Conservation (phyloP, 2,888 invertebrate genomes). For the Pantelozetes paolii region DNA sequence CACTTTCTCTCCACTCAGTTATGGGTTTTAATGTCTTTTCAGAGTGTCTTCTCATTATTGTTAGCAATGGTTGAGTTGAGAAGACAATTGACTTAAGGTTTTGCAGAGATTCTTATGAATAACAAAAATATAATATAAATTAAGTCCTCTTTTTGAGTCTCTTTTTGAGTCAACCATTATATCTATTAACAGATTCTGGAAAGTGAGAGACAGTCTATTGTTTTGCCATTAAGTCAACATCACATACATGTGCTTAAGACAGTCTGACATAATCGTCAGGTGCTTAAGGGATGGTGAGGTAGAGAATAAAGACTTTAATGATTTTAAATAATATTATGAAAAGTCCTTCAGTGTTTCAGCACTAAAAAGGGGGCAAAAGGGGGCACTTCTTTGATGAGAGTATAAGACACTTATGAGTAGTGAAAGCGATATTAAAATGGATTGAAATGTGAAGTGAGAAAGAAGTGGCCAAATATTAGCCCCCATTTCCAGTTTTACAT, state of each 20-base stretch:
- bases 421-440: not conserved
- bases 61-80: too few species aligned
- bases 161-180: not conserved
- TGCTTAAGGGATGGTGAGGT: not conserved
- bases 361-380: too few species aligned
- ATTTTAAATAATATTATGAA: too few species aligned
- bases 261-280: not conserved
- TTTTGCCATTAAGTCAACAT: conserved; percentile 10
- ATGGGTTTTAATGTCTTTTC: not conserved
- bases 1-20: not conserved
- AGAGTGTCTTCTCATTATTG: not conserved
- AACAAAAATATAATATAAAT: too few species aligned
- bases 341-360: too few species aligned
- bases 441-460: not conserved
- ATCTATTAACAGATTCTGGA: not conserved
- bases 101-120: too few species aligned
- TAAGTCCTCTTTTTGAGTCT: too few species aligned
- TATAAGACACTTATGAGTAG: conserved; percentile 1
- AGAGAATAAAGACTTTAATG: too few species aligned
- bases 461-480: not conserved
- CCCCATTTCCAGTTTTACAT: conserved; percentile 4
- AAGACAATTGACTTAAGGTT: too few species aligned
- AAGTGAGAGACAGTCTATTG: not conserved
- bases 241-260: not conserved
- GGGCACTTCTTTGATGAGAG: too few species aligned